These are phyloP conservation scores for Drosophila trapezifrons DNA, from an alignment of 1,140 invertebrate species.

Conservation along the genomic window DNA sequence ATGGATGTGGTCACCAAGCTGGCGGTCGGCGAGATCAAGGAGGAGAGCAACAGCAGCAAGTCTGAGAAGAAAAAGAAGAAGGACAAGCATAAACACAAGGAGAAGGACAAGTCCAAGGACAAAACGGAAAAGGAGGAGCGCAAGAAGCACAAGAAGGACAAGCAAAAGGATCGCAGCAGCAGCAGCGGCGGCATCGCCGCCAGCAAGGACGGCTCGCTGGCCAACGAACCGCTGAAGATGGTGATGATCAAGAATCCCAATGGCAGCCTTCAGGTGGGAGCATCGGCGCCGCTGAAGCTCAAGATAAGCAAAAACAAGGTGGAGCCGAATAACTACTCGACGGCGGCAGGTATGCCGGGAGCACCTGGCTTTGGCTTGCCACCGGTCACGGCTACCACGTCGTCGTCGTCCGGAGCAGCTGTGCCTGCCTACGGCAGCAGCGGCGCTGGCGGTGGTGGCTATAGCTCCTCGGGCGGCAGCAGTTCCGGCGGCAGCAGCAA, in stretches of 20 bases:
- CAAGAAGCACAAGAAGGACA: conserved; percentile 88
- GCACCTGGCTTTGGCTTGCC: conserved; percentile 33
- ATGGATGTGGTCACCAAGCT: conserved; percentile 58
- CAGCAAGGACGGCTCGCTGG: conserved; percentile 70
- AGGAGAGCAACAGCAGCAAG: conserved; percentile 69
- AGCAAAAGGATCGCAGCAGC: conserved; percentile 85
- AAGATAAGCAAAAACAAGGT: conserved; percentile 87
- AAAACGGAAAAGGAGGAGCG: conserved; percentile 85
- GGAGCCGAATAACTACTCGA: conserved; percentile 69
- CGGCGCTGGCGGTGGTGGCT: conserved; percentile 13
- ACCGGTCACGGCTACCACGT: conserved; percentile 1
- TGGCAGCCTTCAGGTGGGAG: conserved; percentile 52
- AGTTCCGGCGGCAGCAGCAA: conserved; percentile 68
- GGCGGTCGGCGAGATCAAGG: conserved; percentile 69
- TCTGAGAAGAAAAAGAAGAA: conserved; percentile 87
- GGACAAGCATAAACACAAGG: conserved; percentile 88
- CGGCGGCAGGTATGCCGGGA: conserved; percentile 42
- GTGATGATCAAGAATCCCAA: conserved; percentile 71
- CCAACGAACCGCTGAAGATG: conserved; percentile 62
- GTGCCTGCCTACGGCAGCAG: conserved; percentile 18
- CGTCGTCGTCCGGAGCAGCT: conserved; percentile 2
- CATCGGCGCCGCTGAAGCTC: conserved; percentile 85
- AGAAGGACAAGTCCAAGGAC: conserved; percentile 87
- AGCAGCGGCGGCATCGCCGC: conserved; percentile 70
- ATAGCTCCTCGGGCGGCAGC: conserved; percentile 44